These are phyloP conservation scores for Dryobates pubescens DNA, from an alignment of 2,797 vertebrate species.

Conservation along the genomic window DNA sequence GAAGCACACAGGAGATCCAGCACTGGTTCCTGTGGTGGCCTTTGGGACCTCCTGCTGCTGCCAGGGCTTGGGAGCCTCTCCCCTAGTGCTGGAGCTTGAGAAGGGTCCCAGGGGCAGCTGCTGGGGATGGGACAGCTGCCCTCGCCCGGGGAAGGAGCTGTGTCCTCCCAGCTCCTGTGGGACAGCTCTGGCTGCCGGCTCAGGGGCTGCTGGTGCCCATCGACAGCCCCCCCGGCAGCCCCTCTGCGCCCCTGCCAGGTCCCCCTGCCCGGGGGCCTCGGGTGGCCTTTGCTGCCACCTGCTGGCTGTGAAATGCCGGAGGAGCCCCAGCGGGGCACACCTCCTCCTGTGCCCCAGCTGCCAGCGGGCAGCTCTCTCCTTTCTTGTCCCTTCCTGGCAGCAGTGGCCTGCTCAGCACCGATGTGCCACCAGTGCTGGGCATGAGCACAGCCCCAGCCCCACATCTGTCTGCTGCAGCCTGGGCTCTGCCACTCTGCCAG, in stretches of 20 bases:
- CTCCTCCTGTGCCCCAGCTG: not conserved
- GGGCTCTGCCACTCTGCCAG: fast-evolving
- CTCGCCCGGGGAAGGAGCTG: not conserved
- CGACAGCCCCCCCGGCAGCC: fast-evolving
- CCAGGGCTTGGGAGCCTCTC: not conserved
- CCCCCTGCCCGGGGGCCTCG: no score
- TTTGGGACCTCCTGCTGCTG: not conserved
- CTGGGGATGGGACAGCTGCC: not conserved
- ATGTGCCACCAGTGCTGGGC: not conserved
- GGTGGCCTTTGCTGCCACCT: not conserved
- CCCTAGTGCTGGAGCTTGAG: not conserved
- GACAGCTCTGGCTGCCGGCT: no score
- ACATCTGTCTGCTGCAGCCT: not conserved
- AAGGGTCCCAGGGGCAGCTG: not conserved
- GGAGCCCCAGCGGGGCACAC: not conserved
- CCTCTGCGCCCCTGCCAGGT: not conserved
- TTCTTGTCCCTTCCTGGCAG: fast-evolving
- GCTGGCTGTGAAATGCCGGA: not conserved
- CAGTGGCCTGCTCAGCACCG: not conserved
- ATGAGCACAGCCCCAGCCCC: fast-evolving
- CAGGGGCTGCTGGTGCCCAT: no score
- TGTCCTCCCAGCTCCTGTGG: no score
- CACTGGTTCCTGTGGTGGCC: not conserved
- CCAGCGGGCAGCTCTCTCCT: not conserved
- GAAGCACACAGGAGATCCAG: not conserved